Evolutionary conservation across 2,113 vertebrate genomes (phyloP).

Genomic region (Gasterosteus aculeatus): DNA sequence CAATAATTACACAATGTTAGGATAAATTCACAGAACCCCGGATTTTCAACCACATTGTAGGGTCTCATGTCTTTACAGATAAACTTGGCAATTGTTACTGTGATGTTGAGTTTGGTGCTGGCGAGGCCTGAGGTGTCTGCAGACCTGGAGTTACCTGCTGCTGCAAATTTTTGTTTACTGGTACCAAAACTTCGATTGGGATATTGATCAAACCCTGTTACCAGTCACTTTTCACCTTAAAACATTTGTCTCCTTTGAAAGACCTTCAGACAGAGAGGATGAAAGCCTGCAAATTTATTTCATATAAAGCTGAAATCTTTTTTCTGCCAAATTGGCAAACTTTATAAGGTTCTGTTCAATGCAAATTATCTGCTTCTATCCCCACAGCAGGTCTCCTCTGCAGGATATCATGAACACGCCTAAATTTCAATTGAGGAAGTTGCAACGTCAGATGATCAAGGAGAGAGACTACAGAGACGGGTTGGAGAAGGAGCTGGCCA

Average conservation of each 20-base stretch:
- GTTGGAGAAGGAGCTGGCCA: conserved; percentile 84
- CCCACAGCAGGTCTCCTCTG: conserved; percentile 83
- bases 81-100: no score
- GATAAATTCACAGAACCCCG: no score
- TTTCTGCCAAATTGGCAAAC: background rate
- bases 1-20: no score
- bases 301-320: background rate
- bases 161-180: background rate
- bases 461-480: conserved; percentile 85
- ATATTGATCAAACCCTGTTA: background rate
- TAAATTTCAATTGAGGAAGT: conserved; percentile 87
- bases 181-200: background rate
- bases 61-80: no score
- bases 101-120: no score
- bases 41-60: no score
- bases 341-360: background rate
- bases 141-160: no score
- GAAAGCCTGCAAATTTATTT: background rate
- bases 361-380: conserved; percentile 27
- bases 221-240: background rate
- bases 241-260: background rate
- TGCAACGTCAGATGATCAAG: conserved; percentile 84
- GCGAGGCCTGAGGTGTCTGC: no score
- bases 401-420: conserved; percentile 91
- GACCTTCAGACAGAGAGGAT: background rate